Conservation (phyloP, 2,797 vertebrate genomes). For the Scyliorhinus canicula region DNA sequence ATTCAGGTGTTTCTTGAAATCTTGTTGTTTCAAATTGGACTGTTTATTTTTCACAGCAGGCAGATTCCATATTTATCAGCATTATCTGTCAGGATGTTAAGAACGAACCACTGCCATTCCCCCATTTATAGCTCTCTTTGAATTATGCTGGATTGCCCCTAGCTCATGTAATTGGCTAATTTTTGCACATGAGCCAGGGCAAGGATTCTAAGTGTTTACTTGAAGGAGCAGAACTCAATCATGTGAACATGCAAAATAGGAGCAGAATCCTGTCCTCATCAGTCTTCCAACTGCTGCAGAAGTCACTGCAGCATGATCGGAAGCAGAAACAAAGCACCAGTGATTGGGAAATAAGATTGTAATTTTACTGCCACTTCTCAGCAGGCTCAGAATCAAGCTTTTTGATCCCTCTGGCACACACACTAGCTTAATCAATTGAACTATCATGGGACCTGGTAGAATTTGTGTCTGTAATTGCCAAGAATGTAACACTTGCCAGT, state of each 20-base stretch:
- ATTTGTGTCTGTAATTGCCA: background rate
- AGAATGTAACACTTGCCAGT: background rate
- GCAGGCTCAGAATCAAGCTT: background rate
- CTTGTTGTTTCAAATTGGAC: background rate
- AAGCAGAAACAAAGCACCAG: background rate
- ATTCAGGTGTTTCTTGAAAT: background rate
- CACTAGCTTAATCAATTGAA: background rate
- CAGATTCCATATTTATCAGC: background rate
- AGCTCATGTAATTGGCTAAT: background rate
- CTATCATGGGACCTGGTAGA: background rate
- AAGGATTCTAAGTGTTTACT: background rate
- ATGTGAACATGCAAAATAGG: no score
- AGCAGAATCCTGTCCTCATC: background rate
- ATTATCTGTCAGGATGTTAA: background rate
- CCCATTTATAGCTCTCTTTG: background rate
- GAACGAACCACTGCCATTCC: background rate
- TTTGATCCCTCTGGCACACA: background rate
- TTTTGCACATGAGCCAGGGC: background rate
- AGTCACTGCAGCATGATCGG: background rate
- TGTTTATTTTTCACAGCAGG: background rate
- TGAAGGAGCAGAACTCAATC: background rate
- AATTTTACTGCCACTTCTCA: background rate
- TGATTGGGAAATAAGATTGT: background rate
- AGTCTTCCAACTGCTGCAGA: background rate
- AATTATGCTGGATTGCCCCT: background rate